Percentiles rank a stretch among this genome's conserved stretches.
Conservation (phyloP, 2,797 vertebrate species). For the Dendrocincla tyrannina region DNA sequence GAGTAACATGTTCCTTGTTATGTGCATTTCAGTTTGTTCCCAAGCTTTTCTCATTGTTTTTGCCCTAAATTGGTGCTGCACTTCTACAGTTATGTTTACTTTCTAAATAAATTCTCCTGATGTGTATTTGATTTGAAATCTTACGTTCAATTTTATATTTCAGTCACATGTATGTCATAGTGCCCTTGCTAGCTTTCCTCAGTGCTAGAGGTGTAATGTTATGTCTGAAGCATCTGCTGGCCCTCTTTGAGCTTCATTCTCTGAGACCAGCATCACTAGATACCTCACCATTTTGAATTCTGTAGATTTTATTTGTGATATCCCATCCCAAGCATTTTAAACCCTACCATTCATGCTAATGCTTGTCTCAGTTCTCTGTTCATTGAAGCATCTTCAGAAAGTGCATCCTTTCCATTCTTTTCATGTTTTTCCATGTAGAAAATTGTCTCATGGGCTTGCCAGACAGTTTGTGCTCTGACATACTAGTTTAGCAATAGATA, state of each 20-base stretch:
- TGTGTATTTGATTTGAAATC: not conserved
- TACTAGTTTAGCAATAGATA: not conserved
- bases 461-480: not conserved
- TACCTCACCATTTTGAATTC: not conserved
- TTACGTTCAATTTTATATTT: not conserved
- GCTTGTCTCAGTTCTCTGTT: not conserved
- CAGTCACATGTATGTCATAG: not conserved
- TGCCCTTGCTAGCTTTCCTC: not conserved
- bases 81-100: rapidly evolving
- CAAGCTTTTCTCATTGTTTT: not conserved
- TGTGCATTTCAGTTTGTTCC: not conserved
- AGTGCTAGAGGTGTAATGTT: not conserved
- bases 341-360: not conserved
- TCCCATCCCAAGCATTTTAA: not conserved
- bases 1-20: not conserved
- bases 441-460: not conserved
- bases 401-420: not conserved
- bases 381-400: not conserved
- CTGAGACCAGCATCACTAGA: not conserved
- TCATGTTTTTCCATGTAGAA: not conserved
- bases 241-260: not conserved
- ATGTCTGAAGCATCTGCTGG: not conserved
- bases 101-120: not conserved
- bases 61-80: not conserved
- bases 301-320: not conserved